phyloP scores from a whole-genome alignment of 2,888 invertebrate genomes.

The Ashinkailepas kermadecensis region DNA sequence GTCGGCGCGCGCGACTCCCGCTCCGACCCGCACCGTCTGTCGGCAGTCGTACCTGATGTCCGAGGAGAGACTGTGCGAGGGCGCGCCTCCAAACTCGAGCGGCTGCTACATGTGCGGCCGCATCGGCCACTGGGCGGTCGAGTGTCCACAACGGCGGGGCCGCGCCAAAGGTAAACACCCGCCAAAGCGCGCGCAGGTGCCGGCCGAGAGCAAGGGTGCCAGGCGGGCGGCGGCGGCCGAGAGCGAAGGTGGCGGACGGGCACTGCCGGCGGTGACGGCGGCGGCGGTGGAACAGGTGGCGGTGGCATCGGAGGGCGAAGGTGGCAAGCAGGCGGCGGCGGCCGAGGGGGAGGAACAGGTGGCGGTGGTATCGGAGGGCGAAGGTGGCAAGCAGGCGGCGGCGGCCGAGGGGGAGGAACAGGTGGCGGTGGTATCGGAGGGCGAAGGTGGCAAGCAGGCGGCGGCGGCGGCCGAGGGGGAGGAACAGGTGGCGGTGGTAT shows the following conservation, averaged over 20 bases:
- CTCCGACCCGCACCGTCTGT: background rate
- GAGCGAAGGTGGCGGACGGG: background rate
- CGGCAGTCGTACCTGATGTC: slow-evolving; percentile 44
- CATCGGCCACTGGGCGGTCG: slow-evolving; percentile 49
- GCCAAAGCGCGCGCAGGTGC: background rate
- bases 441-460: background rate
- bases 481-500: background rate
- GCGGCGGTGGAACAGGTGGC: background rate
- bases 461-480: background rate
- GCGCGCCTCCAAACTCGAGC: slow-evolving; percentile 47
- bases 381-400: background rate
- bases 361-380: background rate
- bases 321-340: too few relatives aligned
- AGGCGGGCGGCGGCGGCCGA: background rate
- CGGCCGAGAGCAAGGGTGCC: background rate
- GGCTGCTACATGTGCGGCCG: slow-evolving; percentile 49
- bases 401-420: background rate
- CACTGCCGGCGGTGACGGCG: background rate
- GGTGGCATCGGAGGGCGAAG: background rate
- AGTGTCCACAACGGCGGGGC: slow-evolving; percentile 40
- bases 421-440: background rate
- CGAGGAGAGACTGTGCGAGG: slow-evolving; percentile 40
- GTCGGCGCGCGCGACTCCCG: too few relatives aligned
- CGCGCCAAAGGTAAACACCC: slow-evolving; percentile 1
- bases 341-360: too few relatives aligned